Conservation (phyloP, 2,797 vertebrate species). For the Allobates femoralis region DNA sequence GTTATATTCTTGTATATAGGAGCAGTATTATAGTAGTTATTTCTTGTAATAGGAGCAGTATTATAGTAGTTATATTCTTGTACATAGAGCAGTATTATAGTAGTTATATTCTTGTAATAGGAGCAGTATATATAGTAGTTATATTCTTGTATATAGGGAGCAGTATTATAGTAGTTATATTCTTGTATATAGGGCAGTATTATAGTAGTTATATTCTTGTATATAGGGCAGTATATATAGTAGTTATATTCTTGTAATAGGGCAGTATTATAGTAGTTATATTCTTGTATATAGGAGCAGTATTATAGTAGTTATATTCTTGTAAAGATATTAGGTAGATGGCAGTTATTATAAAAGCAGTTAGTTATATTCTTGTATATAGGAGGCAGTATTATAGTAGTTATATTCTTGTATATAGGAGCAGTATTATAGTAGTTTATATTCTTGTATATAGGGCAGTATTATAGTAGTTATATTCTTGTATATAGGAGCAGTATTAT, state of each 20-base stretch:
- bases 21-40: no score
- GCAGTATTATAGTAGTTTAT: not conserved
- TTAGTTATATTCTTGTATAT: not conserved
- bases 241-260: constrained; percentile 6
- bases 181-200: no score
- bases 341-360: no score
- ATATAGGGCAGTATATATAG: no score
- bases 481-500: no score
- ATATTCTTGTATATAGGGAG: not conserved
- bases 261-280: not conserved
- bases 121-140: not conserved
- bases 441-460: not conserved
- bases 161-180: not conserved
- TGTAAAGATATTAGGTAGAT: no score
- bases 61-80: no score
- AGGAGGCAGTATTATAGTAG: no score
- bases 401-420: no score
- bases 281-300: not conserved
- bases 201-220: no score
- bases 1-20: not conserved
- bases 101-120: no score
- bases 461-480: constrained; percentile 20
- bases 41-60: not conserved
- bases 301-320: not conserved
- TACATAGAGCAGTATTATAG: not conserved